Percentiles rank a stretch among this genome's conserved stretches.
Evolutionary conservation across 1,140 invertebrate species (phyloP).

Genomic region (Idris sp.): DNA sequence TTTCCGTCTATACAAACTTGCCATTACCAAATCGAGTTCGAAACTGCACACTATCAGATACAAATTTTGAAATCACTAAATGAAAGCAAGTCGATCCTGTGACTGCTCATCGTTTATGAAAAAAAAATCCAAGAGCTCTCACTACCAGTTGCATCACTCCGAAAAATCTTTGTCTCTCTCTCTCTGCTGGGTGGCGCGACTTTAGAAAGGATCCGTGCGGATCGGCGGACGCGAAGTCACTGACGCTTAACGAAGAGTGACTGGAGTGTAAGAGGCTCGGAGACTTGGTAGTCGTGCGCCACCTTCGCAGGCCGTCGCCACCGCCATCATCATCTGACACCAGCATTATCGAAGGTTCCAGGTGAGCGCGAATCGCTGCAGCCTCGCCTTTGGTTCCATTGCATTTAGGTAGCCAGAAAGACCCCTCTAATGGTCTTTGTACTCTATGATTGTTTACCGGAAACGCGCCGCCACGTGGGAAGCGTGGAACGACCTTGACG

Average conservation of each 20-base stretch:
- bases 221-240: slow-evolving; percentile 77
- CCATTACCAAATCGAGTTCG: no score
- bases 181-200: slow-evolving; percentile 30
- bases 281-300: slow-evolving; percentile 62
- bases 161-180: slow-evolving; percentile 41
- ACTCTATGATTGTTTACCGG: slow-evolving; percentile 55
- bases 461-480: slow-evolving; percentile 66
- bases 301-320: slow-evolving; percentile 60
- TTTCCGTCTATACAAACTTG: no score
- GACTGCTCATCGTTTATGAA: no score
- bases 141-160: background rate
- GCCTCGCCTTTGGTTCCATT: slow-evolving; percentile 62
- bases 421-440: no score
- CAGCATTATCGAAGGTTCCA: slow-evolving; percentile 59
- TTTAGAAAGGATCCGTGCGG: slow-evolving; percentile 71
- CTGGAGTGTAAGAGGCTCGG: slow-evolving; percentile 71
- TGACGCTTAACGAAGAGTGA: slow-evolving; percentile 75
- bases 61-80: no score
- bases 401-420: slow-evolving; percentile 60
- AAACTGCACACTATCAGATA: no score
- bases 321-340: slow-evolving; percentile 56
- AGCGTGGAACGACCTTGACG: slow-evolving; percentile 74
- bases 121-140: no score
- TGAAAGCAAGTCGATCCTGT: no score
- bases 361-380: slow-evolving; percentile 41